Conservation (phyloP, 1,140 invertebrate species). For the Penaeus vannamei region DNA sequence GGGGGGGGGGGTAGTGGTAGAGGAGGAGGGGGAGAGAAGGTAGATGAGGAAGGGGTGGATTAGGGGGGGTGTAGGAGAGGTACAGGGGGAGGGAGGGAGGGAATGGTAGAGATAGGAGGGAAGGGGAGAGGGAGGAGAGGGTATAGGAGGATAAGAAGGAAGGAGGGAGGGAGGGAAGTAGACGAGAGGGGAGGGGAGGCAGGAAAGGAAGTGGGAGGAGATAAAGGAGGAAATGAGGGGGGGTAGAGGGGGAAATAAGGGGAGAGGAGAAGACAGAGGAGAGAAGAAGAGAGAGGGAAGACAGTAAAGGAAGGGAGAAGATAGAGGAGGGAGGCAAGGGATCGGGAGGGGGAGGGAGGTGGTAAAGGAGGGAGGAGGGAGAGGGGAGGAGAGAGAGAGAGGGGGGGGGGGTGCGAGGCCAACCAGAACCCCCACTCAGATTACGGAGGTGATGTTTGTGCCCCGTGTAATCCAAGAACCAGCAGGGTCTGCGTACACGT, state of each 20-base stretch:
- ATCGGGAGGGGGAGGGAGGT: too few relatives aligned
- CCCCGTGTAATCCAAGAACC: too few relatives aligned
- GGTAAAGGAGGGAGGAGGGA: too few relatives aligned
- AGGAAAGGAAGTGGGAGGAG: background rate
- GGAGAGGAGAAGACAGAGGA: constrained; percentile 10
- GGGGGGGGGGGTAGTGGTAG: too few relatives aligned
- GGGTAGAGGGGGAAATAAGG: background rate
- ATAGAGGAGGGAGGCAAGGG: too few relatives aligned
- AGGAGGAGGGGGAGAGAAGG: background rate
- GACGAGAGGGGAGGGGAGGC: background rate
- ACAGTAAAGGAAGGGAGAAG: too few relatives aligned
- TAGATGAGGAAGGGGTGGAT: background rate
- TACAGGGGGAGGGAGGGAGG: background rate
- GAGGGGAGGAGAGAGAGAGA: too few relatives aligned
- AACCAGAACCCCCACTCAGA: too few relatives aligned
- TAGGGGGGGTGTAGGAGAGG: background rate
- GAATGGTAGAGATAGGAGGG: background rate
- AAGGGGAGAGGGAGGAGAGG: background rate
- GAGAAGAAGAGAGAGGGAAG: too few relatives aligned
- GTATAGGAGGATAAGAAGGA: background rate
- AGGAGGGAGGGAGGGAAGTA: background rate
- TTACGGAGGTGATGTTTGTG: too few relatives aligned
- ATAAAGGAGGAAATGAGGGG: background rate
- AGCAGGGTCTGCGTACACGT: too few relatives aligned
- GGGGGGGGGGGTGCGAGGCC: too few relatives aligned